Percentiles rank a stretch among this genome's conserved stretches.
phyloP scores from a whole-genome alignment of 2,888 invertebrate genomes.

The Epirrhoe tristata region DNA sequence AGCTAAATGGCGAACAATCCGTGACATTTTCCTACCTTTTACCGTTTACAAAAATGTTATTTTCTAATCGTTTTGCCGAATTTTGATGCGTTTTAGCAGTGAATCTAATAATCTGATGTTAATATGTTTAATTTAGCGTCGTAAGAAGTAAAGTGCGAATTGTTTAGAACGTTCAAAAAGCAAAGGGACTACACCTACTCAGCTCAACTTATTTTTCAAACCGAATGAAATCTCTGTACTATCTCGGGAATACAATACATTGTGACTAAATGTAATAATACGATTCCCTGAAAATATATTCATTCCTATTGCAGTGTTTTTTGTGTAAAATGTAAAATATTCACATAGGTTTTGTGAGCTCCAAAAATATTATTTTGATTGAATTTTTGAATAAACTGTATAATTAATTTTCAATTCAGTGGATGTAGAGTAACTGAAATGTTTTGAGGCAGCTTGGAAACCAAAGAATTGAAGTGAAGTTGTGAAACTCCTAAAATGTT shows the following conservation, averaged over 20 bases:
- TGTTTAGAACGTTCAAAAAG: slow-evolving; percentile 36
- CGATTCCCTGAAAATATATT: not conserved
- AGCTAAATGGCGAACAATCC: slow-evolving; percentile 73
- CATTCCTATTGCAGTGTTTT: slow-evolving; percentile 15
- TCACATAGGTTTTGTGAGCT: not conserved
- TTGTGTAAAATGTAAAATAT: slow-evolving; percentile 3
- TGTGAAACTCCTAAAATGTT: slow-evolving; percentile 25
- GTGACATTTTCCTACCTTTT: slow-evolving; percentile 71
- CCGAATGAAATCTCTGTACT: not conserved
- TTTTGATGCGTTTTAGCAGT: slow-evolving; percentile 55
- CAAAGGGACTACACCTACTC: slow-evolving; percentile 43
- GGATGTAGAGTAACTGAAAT: not conserved
- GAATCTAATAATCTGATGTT: slow-evolving; percentile 53
- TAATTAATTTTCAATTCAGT: not conserved
- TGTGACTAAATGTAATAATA: not conserved
- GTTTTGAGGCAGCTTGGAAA: slow-evolving; percentile 4
- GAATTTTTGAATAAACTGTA: not conserved
- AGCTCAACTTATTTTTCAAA: slow-evolving; percentile 39
- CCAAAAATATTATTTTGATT: not conserved
- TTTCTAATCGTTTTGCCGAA: slow-evolving; percentile 39
- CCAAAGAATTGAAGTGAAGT: slow-evolving; percentile 19
- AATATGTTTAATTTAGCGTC: slow-evolving; percentile 23
- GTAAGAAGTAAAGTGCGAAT: slow-evolving; percentile 41
- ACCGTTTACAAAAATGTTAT: slow-evolving; percentile 60
- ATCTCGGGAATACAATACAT: slow-evolving; percentile 2